Evolutionary conservation across 2,888 invertebrate species (phyloP).

Genomic region (Drosophila monieri): DNA sequence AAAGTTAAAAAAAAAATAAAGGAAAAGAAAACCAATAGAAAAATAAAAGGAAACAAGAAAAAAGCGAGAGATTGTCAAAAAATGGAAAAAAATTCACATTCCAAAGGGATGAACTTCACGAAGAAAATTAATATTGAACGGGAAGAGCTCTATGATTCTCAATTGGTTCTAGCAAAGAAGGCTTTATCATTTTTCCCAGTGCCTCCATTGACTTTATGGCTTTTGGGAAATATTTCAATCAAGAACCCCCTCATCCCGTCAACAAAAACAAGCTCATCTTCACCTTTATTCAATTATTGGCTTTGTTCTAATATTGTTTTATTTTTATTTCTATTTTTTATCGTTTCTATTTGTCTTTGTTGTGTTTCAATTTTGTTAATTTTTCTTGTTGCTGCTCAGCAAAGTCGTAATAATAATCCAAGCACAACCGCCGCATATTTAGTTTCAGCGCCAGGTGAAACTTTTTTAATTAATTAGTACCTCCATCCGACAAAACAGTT

Average conservation of each 20-base stretch:
- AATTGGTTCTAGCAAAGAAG: too few relatives aligned
- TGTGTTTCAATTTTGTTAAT: slow-evolving; percentile 3
- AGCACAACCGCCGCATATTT: slow-evolving; percentile 63
- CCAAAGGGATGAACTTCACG: background rate
- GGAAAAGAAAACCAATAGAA: background rate
- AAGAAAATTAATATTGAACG: background rate
- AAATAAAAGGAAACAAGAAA: background rate
- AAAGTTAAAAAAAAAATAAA: slow-evolving; percentile 21
- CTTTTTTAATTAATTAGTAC: slow-evolving; percentile 72
- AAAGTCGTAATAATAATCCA: slow-evolving; percentile 62
- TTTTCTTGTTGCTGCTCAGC: background rate
- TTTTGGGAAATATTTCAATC: background rate
- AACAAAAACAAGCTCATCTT: slow-evolving; percentile 15
- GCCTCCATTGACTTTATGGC: background rate
- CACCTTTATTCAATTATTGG: slow-evolving; percentile 40
- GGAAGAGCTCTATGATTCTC: background rate
- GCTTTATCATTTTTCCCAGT: background rate
- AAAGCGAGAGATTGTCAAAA: slow-evolving; percentile 19
- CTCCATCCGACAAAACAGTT: slow-evolving; percentile 1
- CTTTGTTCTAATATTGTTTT: slow-evolving; percentile 14
- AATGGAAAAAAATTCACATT: background rate
- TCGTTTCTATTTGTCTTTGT: slow-evolving; percentile 9
- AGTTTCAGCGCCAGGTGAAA: slow-evolving; percentile 60
- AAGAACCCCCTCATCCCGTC: background rate
- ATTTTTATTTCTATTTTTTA: slow-evolving; percentile 9